These are phyloP conservation scores for Chaunax sp. DNA, from an alignment of 2,797 vertebrate genomes.

Conservation along the genomic window DNA sequence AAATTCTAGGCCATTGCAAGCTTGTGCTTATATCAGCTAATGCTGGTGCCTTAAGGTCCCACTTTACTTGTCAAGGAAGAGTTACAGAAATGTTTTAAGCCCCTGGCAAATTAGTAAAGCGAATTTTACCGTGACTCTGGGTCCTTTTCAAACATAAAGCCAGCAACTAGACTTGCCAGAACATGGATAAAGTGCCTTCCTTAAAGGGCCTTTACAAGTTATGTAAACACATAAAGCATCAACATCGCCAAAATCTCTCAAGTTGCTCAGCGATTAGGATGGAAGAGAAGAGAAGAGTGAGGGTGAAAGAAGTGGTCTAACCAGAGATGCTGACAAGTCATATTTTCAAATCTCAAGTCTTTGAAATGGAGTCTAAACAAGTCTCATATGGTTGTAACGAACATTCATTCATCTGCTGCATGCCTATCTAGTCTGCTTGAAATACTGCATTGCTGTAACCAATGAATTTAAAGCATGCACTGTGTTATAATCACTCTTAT, in stretches of 20 bases:
- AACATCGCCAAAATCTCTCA: neutral
- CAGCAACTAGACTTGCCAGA: conserved; percentile 18
- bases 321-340: too few species aligned
- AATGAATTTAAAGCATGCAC: too few species aligned
- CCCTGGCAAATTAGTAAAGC: neutral
- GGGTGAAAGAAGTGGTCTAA: neutral
- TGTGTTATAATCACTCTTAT: too few species aligned
- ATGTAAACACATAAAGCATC: conserved; percentile 22
- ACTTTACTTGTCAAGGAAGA: conserved; percentile 1
- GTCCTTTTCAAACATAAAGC: conserved; percentile 6
- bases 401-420: too few species aligned
- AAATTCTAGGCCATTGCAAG: neutral
- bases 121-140: neutral
- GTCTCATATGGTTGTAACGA: too few species aligned
- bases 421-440: too few species aligned
- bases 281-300: conserved; percentile 2
- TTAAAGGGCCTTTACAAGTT: conserved; percentile 38
- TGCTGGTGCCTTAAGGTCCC: conserved; percentile 1
- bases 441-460: too few species aligned
- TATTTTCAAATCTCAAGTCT: too few species aligned
- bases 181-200: conserved; percentile 29
- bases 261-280: conserved; percentile 6
- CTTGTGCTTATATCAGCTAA: neutral
- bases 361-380: too few species aligned
- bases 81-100: conserved; percentile 8